These are phyloP conservation scores for Tapera naevia DNA, from an alignment of 2,797 vertebrate genomes.

Conservation along the genomic window DNA sequence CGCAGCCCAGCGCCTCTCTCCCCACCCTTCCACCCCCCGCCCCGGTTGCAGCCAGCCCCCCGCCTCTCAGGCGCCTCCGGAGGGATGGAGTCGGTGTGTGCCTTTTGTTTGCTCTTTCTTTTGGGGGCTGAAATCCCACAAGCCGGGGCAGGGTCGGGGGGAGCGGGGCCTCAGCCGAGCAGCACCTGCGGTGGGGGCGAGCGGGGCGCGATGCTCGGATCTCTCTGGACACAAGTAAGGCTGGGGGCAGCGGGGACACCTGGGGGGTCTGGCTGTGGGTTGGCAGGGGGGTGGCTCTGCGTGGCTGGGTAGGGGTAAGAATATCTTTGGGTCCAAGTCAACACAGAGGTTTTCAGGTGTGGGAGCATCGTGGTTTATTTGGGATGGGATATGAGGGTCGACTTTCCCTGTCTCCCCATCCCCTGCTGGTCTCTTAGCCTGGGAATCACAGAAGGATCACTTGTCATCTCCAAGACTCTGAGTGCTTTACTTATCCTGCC, in stretches of 20 bases:
- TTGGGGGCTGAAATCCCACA: neutral
- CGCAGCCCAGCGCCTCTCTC: neutral
- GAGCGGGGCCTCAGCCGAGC: neutral
- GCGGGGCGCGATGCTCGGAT: neutral
- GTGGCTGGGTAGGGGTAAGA: rapidly evolving
- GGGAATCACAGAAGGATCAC: rapidly evolving
- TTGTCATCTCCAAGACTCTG: rapidly evolving
- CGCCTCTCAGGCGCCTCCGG: neutral
- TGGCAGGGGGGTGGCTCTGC: neutral
- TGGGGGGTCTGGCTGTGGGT: neutral
- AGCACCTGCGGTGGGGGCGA: neutral
- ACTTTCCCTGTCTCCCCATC: rapidly evolving
- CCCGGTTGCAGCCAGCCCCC: neutral
- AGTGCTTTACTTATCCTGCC: neutral
- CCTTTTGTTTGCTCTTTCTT: neutral
- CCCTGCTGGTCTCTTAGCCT: neutral
- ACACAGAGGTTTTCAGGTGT: neutral
- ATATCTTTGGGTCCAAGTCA: rapidly evolving
- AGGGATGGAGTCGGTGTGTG: neutral
- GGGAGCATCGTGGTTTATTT: rapidly evolving
- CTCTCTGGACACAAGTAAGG: neutral
- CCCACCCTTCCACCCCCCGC: too few species aligned
- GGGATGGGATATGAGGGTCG: rapidly evolving
- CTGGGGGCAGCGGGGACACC: rapidly evolving
- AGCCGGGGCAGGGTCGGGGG: neutral